phyloP scores from a whole-genome alignment of 2,797 vertebrate species.

The Gadopsis marmoratus region DNA sequence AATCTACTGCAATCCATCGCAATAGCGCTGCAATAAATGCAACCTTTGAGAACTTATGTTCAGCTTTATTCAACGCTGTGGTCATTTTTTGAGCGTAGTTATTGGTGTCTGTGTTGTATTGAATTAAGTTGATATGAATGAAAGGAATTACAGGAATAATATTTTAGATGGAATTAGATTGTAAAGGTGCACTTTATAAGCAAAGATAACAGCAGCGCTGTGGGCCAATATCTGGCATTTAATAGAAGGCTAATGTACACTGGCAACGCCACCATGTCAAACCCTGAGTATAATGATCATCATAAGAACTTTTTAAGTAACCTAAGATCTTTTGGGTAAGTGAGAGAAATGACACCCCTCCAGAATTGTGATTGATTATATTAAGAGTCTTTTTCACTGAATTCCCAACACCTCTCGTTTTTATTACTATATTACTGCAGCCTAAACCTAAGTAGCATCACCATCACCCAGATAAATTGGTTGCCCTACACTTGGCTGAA shows the following conservation, averaged over 20 bases:
- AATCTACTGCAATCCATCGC: constrained; percentile 50
- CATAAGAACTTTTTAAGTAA: constrained; percentile 40
- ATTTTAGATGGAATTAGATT: neutral
- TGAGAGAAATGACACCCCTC: neutral
- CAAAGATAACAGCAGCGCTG: too few species aligned
- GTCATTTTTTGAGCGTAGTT: constrained; percentile 19
- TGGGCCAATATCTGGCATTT: constrained; percentile 39
- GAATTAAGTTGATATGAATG: too few species aligned
- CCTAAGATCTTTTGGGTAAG: too few species aligned
- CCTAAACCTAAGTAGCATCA: neutral
- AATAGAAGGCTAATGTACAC: constrained; percentile 19
- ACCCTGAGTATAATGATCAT: constrained; percentile 29
- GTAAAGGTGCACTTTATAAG: neutral
- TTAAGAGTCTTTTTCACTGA: neutral
- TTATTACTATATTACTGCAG: neutral
- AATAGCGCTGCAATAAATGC: constrained; percentile 52
- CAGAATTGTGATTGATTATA: constrained; percentile 7
- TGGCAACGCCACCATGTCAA: constrained; percentile 20
- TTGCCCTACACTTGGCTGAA: neutral
- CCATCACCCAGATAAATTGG: neutral
- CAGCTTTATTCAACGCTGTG: constrained; percentile 17
- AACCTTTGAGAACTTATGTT: constrained; percentile 25
- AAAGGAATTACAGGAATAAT: neutral
- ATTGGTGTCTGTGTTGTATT: neutral
- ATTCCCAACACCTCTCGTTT: neutral